phyloP scores from a whole-genome alignment of 2,888 invertebrate genomes.

The Fragum fragum region DNA sequence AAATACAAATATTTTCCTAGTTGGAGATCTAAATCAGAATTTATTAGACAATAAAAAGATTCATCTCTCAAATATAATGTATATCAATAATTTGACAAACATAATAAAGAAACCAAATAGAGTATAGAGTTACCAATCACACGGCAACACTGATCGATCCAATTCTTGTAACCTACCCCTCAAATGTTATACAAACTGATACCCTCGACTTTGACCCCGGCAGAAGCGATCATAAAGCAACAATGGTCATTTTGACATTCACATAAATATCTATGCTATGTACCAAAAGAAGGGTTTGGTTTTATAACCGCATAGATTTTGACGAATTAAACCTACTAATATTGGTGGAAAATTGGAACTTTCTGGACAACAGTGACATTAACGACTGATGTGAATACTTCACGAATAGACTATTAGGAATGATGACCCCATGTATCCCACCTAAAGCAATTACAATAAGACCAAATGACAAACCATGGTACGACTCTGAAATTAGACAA shows the following conservation, averaged over 20 bases:
- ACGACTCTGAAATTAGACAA: slow-evolving; percentile 26
- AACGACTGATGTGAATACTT: slow-evolving; percentile 5
- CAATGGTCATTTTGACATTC: not conserved
- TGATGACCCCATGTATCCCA: slow-evolving; percentile 24
- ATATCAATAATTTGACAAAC: not conserved
- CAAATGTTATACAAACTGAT: not conserved
- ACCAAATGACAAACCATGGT: slow-evolving; percentile 39
- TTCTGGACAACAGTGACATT: not conserved
- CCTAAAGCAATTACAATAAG: slow-evolving; percentile 21
- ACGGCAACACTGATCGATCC: slow-evolving; percentile 20
- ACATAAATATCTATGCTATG: not conserved
- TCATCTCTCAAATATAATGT: slow-evolving; percentile 1
- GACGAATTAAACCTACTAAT: slow-evolving; percentile 10
- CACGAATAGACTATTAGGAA: not conserved
- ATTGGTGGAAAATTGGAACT: slow-evolving; percentile 12
- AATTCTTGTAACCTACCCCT: not conserved
- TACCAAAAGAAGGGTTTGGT: slow-evolving; percentile 15
- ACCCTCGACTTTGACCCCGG: not conserved
- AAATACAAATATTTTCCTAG: not conserved
- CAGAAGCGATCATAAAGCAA: slow-evolving; percentile 31
- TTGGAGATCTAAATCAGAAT: slow-evolving; percentile 15
- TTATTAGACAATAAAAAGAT: not conserved
- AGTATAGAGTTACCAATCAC: not conserved
- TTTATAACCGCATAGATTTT: slow-evolving; percentile 16
- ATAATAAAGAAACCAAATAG: not conserved